These are phyloP conservation scores for Chrysomela aeneicollis DNA, from an alignment of 2,888 invertebrate species.

Conservation along the genomic window DNA sequence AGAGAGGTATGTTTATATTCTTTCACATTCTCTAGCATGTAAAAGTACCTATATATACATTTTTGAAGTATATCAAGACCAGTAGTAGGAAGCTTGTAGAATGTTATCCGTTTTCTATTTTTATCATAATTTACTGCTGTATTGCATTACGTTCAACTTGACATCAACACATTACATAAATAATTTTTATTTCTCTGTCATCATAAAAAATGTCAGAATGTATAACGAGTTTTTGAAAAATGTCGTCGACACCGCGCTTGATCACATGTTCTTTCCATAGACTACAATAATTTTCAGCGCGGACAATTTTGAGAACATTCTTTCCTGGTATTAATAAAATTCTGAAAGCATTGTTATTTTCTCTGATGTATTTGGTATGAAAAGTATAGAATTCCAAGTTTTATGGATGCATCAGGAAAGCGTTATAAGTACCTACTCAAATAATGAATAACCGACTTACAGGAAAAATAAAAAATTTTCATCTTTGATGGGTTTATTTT, in stretches of 20 bases:
- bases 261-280: no score
- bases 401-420: no score
- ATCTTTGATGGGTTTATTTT: constrained; percentile 36
- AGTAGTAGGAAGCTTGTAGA: neutral
- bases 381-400: no score
- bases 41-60: no score
- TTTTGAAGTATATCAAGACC: neutral
- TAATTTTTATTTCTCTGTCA: neutral
- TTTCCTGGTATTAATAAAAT: no score
- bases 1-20: neutral
- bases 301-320: no score
- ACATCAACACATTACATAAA: neutral
- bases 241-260: neutral
- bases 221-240: neutral
- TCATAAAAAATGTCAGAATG: constrained; percentile 5
- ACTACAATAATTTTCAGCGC: no score
- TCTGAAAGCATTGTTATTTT: no score
- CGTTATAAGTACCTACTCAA: no score
- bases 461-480: no score
- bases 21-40: neutral
- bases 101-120: neutral
- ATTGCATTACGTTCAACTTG: constrained; percentile 7
- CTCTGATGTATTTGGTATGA: no score
- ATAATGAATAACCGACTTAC: no score
- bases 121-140: constrained; percentile 3